Percentiles rank a stretch among this genome's conserved stretches.
These are phyloP conservation scores for Nephrotoma guestfalica DNA, from an alignment of 2,888 invertebrate genomes.

Conservation along the genomic window DNA sequence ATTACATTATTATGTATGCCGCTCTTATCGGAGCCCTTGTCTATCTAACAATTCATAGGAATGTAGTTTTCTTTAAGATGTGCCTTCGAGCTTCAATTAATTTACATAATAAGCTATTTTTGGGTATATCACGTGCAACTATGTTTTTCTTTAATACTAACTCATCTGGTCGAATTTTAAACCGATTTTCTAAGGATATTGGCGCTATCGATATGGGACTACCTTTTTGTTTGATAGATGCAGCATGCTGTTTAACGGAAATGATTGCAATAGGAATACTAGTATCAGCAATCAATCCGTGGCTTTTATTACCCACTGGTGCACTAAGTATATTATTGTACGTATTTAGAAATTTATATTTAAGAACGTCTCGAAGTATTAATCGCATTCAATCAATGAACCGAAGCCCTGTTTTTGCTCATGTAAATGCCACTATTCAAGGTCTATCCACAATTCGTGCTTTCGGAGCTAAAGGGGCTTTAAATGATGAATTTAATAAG, in stretches of 20 bases:
- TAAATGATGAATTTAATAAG: slow-evolving; percentile 46
- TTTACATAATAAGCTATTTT: slow-evolving; percentile 68
- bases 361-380: slow-evolving; percentile 39
- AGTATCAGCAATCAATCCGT: slow-evolving; percentile 44
- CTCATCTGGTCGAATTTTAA: slow-evolving; percentile 51
- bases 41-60: slow-evolving; percentile 38
- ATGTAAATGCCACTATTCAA: slow-evolving; percentile 58
- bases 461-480: slow-evolving; percentile 45
- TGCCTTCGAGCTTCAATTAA: slow-evolving; percentile 59
- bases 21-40: slow-evolving; percentile 44
- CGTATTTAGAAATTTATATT: slow-evolving; percentile 38
- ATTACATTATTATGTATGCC: slow-evolving; percentile 19
- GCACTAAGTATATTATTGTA: slow-evolving; percentile 43
- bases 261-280: slow-evolving; percentile 46
- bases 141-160: slow-evolving; percentile 70
- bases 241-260: slow-evolving; percentile 32
- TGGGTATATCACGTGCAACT: slow-evolving; percentile 51
- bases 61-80: slow-evolving; percentile 51
- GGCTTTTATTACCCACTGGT: slow-evolving; percentile 43
- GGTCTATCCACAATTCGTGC: slow-evolving; percentile 65
- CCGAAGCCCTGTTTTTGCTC: slow-evolving; percentile 66
- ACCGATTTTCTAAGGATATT: slow-evolving; percentile 63
- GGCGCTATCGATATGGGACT: slow-evolving; percentile 46
- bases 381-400: slow-evolving; percentile 38
- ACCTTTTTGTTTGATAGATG: slow-evolving; percentile 44